Base-by-base conservation (phyloP, 2,888 invertebrate species). In the Trichopoda pennipes region DNA sequence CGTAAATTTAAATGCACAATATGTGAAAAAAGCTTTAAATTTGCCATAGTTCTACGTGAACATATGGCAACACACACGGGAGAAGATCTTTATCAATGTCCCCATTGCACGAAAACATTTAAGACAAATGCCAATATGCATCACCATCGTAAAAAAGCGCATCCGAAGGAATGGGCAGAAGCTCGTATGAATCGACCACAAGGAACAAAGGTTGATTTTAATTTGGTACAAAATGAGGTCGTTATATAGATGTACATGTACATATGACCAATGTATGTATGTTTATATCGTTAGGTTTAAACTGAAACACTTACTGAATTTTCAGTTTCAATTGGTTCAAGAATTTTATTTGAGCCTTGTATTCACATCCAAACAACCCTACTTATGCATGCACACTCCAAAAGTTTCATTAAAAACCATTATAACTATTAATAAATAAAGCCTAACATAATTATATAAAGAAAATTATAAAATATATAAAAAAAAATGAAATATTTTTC, bases 11-110 rank as follows among this genome's bases (percentile, higher is more conserved):
- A 86, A 61, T 87, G 87, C 47, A 82, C 76, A 14, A 77, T 87
- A 51, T 87, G 86, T 69, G 84, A 84, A 16, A 87, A 87, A 72
- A 84, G 85, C 3, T 87, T 87, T 35, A 86, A 87, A 28, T 83
- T 84, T 16, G 79, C 85, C 0, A 80, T 85, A 19, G 83, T 68
- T 1, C 76, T 80, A 4, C 69, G 86, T 76, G 88, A 88, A 58
- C 88, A 88, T 68, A 86, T 86, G 84, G 85, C 87, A 2, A 86
- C 85, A 16, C 87, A 88, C 58, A 87, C 87, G 8, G 87, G 87
- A 2, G 84, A 87, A 64, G 85, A 85, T 17, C 80, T 88, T 0
- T 88, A 87, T 61, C 69, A 83, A 32, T 88, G 88, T 60, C 85
- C 85, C 8, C 85, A 86, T 76, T 88, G 88, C 60, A 85, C 86